Conservation (phyloP, 1,140 invertebrate species). For the Lepidostoma basale region DNA sequence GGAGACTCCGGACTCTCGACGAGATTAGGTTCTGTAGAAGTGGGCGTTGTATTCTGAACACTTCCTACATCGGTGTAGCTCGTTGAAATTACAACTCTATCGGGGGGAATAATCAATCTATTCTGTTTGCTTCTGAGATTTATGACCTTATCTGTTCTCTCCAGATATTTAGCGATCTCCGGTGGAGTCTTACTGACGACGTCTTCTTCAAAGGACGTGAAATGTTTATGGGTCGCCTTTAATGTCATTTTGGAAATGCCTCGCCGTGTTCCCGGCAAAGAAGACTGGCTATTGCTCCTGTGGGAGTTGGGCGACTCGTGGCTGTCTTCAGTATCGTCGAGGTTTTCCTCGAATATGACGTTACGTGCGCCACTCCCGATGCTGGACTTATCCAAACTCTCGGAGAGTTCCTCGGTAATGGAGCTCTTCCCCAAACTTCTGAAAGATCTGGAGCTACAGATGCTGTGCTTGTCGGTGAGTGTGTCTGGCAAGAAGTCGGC, state of each 20-base stretch:
- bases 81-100: slow-evolving; percentile 36
- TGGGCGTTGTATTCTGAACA: slow-evolving; percentile 32
- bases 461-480: slow-evolving; percentile 42
- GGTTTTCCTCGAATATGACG: slow-evolving; percentile 44
- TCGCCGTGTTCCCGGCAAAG: slow-evolving; percentile 30
- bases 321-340: slow-evolving; percentile 35
- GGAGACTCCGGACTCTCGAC: slow-evolving; percentile 17
- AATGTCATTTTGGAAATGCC: slow-evolving; percentile 39
- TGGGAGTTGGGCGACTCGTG: slow-evolving; percentile 41
- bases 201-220: slow-evolving; percentile 44
- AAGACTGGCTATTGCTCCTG: slow-evolving; percentile 43
- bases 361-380: slow-evolving; percentile 43
- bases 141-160: slow-evolving; percentile 41
- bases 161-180: slow-evolving; percentile 44
- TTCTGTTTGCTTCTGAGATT: slow-evolving; percentile 42
- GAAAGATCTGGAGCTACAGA: slow-evolving; percentile 43
- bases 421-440: slow-evolving; percentile 43
- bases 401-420: slow-evolving; percentile 43
- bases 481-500: slow-evolving; percentile 40
- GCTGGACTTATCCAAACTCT: slow-evolving; percentile 43
- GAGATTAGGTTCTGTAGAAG: background rate
- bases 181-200: slow-evolving; percentile 44
- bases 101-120: slow-evolving; percentile 18
- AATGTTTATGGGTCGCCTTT: slow-evolving; percentile 42
- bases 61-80: slow-evolving; percentile 38